A percentile compares a stretch with the other conserved stretches of the same genome.
Evolutionary conservation across 2,113 vertebrate genomes (phyloP).

Genomic region (Craseonycteris thonglongyai): DNA sequence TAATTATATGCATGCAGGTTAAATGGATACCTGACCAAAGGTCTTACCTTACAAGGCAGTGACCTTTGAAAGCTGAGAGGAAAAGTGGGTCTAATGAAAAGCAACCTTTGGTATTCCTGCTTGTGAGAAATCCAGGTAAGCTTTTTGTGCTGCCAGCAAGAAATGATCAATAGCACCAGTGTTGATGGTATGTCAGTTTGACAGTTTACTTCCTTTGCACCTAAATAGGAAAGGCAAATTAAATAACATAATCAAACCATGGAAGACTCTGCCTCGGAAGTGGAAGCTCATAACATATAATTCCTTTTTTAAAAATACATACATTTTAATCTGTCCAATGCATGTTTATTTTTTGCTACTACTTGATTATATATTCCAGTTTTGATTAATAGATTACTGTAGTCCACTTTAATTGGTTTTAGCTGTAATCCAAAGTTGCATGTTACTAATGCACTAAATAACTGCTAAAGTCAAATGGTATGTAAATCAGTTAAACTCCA

Average conservation of each 20-base stretch:
- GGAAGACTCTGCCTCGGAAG: conserved; percentile 71
- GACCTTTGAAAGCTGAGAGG: conserved; percentile 95
- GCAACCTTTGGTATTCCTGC: conserved; percentile 99
- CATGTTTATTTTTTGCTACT: conserved; percentile 76
- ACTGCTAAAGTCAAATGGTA: conserved; percentile 79
- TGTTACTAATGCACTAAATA: conserved; percentile 76
- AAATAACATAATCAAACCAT: conserved; percentile 80
- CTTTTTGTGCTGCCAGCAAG: conserved; percentile 96
- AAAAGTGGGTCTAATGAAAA: conserved; percentile 98
- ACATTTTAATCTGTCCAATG: conserved; percentile 72
- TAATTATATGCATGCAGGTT: conserved; percentile 95
- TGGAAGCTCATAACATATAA: conserved; percentile 69
- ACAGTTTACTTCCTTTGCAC: conserved; percentile 86
- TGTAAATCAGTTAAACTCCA: conserved; percentile 86
- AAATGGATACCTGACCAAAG: conserved; percentile 94
- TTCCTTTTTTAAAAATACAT: conserved; percentile 23
- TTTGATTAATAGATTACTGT: conserved; percentile 72
- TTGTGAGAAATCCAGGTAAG: conserved; percentile 97
- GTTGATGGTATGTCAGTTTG: conserved; percentile 98
- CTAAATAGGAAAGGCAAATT: conserved; percentile 84
- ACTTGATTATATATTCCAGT: conserved; percentile 77
- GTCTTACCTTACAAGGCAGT: conserved; percentile 93
- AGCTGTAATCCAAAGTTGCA: conserved; percentile 79
- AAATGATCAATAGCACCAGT: conserved; percentile 99
- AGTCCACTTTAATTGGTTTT: conserved; percentile 71